Base-by-base conservation (phyloP, 2,888 invertebrate species). In the Linnaemya tessellans region DNA sequence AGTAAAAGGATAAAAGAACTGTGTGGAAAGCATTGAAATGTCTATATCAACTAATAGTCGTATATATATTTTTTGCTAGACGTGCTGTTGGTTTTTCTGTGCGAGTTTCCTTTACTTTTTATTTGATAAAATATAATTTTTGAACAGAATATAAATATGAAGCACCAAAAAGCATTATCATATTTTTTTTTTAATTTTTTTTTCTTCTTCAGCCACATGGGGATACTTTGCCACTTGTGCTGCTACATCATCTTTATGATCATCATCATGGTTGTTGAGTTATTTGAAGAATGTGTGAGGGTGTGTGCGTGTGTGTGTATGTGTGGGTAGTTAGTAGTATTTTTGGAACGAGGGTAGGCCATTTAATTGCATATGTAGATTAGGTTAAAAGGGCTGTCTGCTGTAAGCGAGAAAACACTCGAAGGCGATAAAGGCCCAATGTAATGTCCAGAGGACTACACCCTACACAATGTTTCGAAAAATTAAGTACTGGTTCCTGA, bases 121-220 rank as follows among this genome's bases (percentile, higher is more conserved):
- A 22, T 62, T 68, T 18, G 15, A 18, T 41, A 65, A 68, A 81
- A 56, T 56, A 64, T 54, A 70, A 30, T 25, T 58, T 64, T 58
- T 56, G 62, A 71, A 18, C 30, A 58, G 65, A 71, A 77, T 77
- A 78, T 78, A 81, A 75, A 84, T 70, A 82, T 82, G 79, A 85
- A 85, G 75, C 79, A 85, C 70, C 62, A 71, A 85, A 85, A 85
- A 78, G 65, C 85, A 85, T 85, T 82, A 85, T 79, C 85, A 58
- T 85, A 65, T 74, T 11, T 3, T 49, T 43, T 43, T 43, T 43
- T 54, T 73, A 35, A 7, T 35, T 35, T 3, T n/a, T 10, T 46
- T 41, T 41, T 43, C 15, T 56, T 74, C 30, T 74, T 65, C 38
- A 71, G 79, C 82, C 85, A 82, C 85, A 82, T 82, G 85, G 82